A percentile compares a stretch with the other conserved stretches of the same genome.
phyloP scores from a whole-genome alignment of 2,888 invertebrate species.

The Anodontia alba region DNA sequence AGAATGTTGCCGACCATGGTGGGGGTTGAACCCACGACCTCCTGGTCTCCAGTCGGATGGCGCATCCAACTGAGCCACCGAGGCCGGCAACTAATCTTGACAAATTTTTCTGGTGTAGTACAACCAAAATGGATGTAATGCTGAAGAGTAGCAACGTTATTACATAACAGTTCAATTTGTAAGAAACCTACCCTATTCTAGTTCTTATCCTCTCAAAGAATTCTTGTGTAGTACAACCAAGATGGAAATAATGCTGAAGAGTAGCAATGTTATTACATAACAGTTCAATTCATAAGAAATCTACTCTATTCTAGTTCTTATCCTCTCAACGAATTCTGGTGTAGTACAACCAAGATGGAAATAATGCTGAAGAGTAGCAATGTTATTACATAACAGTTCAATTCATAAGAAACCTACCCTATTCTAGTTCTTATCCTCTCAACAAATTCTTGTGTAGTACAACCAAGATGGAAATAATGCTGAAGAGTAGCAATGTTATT shows the following conservation, averaged over 20 bases:
- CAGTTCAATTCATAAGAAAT: no score
- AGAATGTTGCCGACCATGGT: no score
- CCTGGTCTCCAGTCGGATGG: no score
- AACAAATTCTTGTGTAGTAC: conserved; percentile 54
- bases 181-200: conserved; percentile 58
- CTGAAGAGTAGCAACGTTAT: conserved; percentile 48
- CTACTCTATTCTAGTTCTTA: conserved; percentile 54
- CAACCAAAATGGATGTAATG: conserved; percentile 39
- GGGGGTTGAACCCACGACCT: no score
- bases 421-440: conserved; percentile 55
- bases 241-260: conserved; percentile 36
- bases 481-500: conserved; percentile 49
- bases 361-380: conserved; percentile 41
- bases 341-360: conserved; percentile 47
- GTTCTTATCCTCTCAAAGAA: conserved; percentile 57
- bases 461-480: conserved; percentile 32
- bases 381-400: conserved; percentile 53
- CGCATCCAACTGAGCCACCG: no score
- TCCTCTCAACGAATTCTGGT: conserved; percentile 58
- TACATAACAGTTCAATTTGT: conserved; percentile 55
- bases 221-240: conserved; percentile 53
- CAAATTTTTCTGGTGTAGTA: conserved; percentile 55
- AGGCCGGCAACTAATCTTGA: conserved; percentile 56
- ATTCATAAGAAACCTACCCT: no score
- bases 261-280: conserved; percentile 56